Base-by-base conservation (phyloP, 1,140 invertebrate genomes). In the Physella acuta region DNA sequence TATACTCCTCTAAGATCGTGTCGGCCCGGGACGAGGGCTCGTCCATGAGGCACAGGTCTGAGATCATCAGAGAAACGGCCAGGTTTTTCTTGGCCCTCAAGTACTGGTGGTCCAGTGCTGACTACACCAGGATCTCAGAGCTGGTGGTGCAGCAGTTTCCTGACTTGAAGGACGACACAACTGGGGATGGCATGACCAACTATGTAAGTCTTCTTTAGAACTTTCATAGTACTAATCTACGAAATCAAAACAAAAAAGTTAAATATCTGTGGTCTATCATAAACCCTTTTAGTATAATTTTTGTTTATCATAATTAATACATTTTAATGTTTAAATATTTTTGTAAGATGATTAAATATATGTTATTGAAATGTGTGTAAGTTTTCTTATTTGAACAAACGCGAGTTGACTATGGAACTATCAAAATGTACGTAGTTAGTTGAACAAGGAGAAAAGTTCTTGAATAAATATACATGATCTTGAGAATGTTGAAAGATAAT, bases 91-190 rank as follows among this genome's bases (percentile, higher is more conserved):
- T 74, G 60, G 55, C 53, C 17, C 66, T 68, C 33, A 74, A 74
- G 51, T 71, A 74, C 55, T 74, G 72, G 72, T 74, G 72, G 72
- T 71, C 72, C 11, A 74, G 72, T 58, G 72, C 69, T 5, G 72
- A 74, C 72, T 74, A 74, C 49, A 71, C 64, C 20, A 44, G 69
- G 56, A 74, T 74, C 11, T 71, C 72, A 0, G 69, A 74, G 61
- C 60, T 74, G 55, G 72, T 74, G 16, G 72, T 71, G 11, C 31
- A 49, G 11, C 59, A 71, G 53, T 74, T 74, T 61, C 72, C 72
- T 4, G 72, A 74, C 24, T 52, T 74, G 28, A 71, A 68, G 39
- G 72, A 74, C 39, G 44, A 66, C 16, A 67, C 52, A 3, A 59
- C 60, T 2, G 33, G 51, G 1, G 68, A 69, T 28, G 72, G 72